Conservation (phyloP, 2,113 vertebrate genomes). For the Xiphorhynchus elegans region DNA sequence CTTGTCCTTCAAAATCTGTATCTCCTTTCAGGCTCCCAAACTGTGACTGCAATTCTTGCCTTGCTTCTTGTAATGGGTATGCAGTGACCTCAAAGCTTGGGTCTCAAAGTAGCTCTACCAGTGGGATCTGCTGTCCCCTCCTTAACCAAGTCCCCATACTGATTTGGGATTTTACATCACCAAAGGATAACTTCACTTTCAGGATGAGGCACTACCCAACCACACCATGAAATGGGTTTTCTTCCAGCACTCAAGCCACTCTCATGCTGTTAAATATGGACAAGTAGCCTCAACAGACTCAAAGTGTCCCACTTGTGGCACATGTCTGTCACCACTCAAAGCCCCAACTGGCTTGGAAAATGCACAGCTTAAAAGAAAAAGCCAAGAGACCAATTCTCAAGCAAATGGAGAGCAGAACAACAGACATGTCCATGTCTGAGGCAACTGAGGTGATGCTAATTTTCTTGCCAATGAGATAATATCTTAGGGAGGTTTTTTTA, state of each 20-base stretch:
- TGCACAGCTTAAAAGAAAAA: not conserved
- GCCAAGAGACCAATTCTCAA: not conserved
- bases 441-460: slow-evolving; percentile 22
- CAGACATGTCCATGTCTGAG: not conserved
- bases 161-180: not conserved
- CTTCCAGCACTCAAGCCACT: not conserved
- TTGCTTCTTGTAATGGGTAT: not conserved
- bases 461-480: slow-evolving; percentile 19
- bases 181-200: not conserved
- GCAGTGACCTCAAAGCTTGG: not conserved
- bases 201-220: not conserved
- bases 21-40: not conserved
- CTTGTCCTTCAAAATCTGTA: not conserved
- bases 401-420: not conserved
- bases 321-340: not conserved
- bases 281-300: not conserved
- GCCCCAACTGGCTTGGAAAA: not conserved
- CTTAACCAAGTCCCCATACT: not conserved
- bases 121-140: not conserved
- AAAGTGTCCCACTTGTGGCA: not conserved
- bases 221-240: not conserved
- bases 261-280: not conserved
- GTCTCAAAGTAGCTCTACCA: not conserved
- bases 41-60: not conserved
- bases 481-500: not conserved